Evolutionary conservation across 2,113 vertebrate species (phyloP).

Genomic region (Paralichthys olivaceus): DNA sequence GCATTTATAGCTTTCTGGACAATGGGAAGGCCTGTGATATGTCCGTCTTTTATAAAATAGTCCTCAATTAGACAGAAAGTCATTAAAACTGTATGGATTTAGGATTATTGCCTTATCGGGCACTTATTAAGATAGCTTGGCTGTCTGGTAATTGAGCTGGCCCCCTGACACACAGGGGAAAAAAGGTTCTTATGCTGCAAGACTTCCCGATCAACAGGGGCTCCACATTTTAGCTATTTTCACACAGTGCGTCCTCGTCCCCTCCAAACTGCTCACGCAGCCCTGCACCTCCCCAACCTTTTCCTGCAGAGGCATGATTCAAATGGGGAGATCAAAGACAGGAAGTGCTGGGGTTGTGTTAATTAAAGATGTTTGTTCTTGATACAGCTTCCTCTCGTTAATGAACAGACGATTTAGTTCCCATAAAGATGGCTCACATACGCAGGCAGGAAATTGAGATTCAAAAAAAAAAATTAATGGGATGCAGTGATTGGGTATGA

Average conservation of each 20-base stretch:
- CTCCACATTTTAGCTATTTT: conserved; percentile 46
- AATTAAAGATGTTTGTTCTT: conserved; percentile 86
- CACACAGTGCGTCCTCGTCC: conserved; percentile 43
- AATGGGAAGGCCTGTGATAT: conserved; percentile 55
- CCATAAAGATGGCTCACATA: conserved; percentile 74
- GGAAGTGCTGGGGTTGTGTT: conserved; percentile 78
- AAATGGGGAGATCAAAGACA: conserved; percentile 74
- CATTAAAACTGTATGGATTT: conserved; percentile 83
- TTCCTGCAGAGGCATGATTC: conserved; percentile 66
- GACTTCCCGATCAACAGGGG: conserved; percentile 40
- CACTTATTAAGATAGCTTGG: conserved; percentile 75
- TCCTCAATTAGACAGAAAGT: conserved; percentile 81
- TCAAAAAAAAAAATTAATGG: conserved; percentile 66
- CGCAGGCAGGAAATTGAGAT: conserved; percentile 72
- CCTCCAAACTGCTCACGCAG: conserved; percentile 29
- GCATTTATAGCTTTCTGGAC: conserved; percentile 64
- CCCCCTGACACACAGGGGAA: conserved; percentile 51
- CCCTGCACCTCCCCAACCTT: conserved; percentile 38
- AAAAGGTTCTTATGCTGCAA: conserved; percentile 58
- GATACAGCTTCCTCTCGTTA: conserved; percentile 78
- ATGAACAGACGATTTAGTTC: conserved; percentile 78
- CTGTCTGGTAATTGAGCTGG: conserved; percentile 80
- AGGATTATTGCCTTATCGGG: conserved; percentile 81
- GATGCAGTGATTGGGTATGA: conserved; percentile 66
- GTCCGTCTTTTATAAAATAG: conserved; percentile 63